These are phyloP conservation scores for Burhinus bistriatus DNA, from an alignment of 2,113 vertebrate species.

Conservation along the genomic window DNA sequence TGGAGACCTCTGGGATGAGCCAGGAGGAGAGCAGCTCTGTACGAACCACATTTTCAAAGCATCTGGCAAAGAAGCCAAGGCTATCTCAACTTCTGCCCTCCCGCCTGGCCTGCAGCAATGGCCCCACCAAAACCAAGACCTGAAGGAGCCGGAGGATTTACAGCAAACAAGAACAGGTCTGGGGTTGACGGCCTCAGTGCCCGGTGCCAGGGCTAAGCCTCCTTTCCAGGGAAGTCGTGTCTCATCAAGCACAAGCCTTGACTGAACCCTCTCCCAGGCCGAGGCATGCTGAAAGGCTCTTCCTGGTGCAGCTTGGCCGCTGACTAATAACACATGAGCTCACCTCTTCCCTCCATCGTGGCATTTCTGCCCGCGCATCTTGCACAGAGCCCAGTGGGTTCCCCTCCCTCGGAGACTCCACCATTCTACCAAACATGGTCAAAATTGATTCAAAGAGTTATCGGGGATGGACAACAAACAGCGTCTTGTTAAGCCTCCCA, in stretches of 20 bases:
- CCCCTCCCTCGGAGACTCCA: neutral
- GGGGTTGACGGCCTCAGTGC: fast-evolving
- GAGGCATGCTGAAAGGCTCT: neutral
- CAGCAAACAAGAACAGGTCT: neutral
- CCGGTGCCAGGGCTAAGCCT: neutral
- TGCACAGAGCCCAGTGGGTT: neutral
- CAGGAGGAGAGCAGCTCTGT: neutral
- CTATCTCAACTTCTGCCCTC: neutral
- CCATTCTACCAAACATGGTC: fast-evolving
- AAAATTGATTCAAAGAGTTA: neutral
- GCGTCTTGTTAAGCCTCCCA: neutral
- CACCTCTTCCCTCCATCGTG: neutral
- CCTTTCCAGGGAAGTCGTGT: neutral
- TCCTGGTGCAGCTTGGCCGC: neutral
- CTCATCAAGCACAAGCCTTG: neutral
- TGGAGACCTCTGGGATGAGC: neutral
- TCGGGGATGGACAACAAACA: neutral
- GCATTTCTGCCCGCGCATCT: neutral
- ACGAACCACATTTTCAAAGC: neutral
- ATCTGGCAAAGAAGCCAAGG: neutral
- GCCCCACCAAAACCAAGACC: neutral
- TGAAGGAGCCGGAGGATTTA: neutral
- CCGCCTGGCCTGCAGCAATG: neutral
- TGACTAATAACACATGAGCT: neutral
- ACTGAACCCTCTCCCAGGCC: neutral